Conservation (phyloP, 2,888 invertebrate genomes). For the Heliothis peltigera region DNA sequence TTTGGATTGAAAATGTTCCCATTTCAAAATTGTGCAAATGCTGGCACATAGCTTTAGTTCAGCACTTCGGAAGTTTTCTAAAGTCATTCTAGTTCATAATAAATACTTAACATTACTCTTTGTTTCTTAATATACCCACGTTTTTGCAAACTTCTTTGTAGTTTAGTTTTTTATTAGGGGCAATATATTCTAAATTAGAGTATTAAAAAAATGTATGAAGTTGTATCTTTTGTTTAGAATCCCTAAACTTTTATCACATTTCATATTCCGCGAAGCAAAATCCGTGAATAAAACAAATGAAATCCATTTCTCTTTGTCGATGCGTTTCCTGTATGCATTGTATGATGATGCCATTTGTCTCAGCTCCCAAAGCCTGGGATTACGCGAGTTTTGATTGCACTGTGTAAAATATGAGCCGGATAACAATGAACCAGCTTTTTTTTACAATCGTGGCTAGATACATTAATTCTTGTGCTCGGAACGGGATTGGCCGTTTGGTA, state of each 20-base stretch:
- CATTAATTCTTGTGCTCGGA: slow-evolving; percentile 42
- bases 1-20: slow-evolving; percentile 15
- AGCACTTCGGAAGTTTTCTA: slow-evolving; percentile 1
- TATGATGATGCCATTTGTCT: slow-evolving; percentile 37
- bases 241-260: neutral
- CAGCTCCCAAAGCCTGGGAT: slow-evolving; percentile 37
- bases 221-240: slow-evolving; percentile 1
- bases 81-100: neutral
- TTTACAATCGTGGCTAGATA: slow-evolving; percentile 30
- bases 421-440: slow-evolving; percentile 51
- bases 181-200: neutral
- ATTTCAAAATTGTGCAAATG: slow-evolving; percentile 19
- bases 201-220: neutral
- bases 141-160: no score
- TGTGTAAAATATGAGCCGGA: slow-evolving; percentile 45
- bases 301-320: neutral
- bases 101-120: neutral
- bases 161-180: no score
- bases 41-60: neutral
- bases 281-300: neutral
- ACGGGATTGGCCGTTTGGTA: slow-evolving; percentile 32
- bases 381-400: slow-evolving; percentile 52
- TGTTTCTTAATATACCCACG: neutral
- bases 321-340: slow-evolving; percentile 19
- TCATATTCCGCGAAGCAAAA: neutral